Conservation (phyloP, 2,113 vertebrate species). For the Perca flavescens region DNA sequence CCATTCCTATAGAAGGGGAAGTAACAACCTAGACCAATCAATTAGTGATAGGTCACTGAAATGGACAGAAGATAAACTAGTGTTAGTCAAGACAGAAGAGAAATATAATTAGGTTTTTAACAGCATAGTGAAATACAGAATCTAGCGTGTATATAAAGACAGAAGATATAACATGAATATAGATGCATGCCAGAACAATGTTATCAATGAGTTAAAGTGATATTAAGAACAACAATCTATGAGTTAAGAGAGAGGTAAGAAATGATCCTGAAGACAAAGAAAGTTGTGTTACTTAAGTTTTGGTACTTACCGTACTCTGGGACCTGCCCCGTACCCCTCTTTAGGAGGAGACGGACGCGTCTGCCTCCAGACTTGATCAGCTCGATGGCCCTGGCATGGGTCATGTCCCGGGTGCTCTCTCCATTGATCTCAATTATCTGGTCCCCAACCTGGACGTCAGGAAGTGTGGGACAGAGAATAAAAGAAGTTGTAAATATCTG, state of each 20-base stretch:
- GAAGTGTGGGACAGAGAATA: not conserved
- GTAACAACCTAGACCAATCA: conserved; percentile 99
- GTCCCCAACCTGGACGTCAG: conserved; percentile 92
- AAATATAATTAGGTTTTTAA: conserved; percentile 52
- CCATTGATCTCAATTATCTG: conserved; percentile 99
- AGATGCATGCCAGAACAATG: conserved; percentile 55
- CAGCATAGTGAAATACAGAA: conserved; percentile 51
- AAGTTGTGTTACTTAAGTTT: conserved; percentile 47
- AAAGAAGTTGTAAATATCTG: not conserved
- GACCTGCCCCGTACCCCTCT: conserved; percentile 96
- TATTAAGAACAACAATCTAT: conserved; percentile 28
- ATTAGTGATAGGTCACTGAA: conserved; percentile 96
- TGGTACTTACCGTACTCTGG: conserved; percentile 95
- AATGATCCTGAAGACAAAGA: conserved; percentile 35
- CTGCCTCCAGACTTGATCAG: conserved; percentile 97
- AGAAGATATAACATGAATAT: conserved; percentile 44
- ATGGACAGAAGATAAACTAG: conserved; percentile 87
- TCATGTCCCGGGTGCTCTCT: conserved; percentile 98
- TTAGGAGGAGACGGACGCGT: conserved; percentile 93
- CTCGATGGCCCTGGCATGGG: conserved; percentile 95
- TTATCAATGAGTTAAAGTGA: conserved; percentile 32
- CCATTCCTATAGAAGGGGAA: conserved; percentile 99
- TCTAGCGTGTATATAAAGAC: conserved; percentile 21
- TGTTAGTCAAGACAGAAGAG: conserved; percentile 76
- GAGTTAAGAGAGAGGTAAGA: conserved; percentile 36